Conservation (phyloP, 1,140 invertebrate genomes). For the Wiebesia pumilae region DNA sequence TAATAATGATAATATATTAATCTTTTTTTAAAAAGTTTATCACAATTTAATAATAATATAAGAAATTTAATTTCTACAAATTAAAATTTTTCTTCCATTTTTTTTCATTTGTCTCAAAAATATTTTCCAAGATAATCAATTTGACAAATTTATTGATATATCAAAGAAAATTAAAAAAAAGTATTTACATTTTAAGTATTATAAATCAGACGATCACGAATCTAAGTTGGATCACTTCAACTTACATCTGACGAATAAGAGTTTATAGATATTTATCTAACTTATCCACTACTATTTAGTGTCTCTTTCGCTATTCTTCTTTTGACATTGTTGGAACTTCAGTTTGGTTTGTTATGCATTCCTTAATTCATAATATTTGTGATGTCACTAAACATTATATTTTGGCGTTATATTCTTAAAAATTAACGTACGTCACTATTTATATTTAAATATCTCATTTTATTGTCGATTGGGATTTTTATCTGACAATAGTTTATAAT, state of each 20-base stretch:
- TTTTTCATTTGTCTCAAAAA: neutral
- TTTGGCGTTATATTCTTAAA: neutral
- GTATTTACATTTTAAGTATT: neutral
- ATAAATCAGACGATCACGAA: neutral
- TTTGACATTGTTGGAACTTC: neutral
- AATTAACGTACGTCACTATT: neutral
- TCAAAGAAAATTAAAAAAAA: neutral
- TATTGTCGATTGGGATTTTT: no score
- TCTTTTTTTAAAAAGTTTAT: no score
- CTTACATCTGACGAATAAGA: neutral
- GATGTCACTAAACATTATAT: neutral
- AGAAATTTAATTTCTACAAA: no score
- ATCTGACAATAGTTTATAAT: no score
- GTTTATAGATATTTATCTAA: constrained; percentile 25
- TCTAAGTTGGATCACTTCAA: neutral
- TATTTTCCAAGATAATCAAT: neutral
- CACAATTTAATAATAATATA: no score
- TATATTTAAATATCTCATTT: neutral
- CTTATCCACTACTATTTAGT: constrained; percentile 6
- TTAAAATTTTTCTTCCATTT: no score
- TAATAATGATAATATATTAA: no score
- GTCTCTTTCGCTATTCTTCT: neutral
- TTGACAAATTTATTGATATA: neutral
- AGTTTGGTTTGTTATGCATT: neutral
- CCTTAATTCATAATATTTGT: neutral